Conservation (phyloP, 2,888 invertebrate genomes). For the Mamestra brassicae region DNA sequence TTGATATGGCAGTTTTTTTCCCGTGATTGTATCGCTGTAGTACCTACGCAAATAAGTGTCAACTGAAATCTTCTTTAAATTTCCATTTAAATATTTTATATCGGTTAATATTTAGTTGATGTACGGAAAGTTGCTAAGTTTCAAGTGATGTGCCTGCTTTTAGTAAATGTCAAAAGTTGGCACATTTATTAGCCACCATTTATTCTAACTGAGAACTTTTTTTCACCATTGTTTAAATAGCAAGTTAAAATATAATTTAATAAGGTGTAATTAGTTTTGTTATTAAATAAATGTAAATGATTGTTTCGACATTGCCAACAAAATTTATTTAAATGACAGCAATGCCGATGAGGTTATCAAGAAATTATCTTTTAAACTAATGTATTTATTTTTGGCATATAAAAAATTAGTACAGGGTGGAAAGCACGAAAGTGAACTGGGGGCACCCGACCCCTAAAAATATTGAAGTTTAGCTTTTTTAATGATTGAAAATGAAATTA, state of each 20-base stretch:
- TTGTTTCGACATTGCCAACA: conserved; percentile 4
- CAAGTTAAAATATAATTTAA: conserved; percentile 20
- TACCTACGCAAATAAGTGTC: conserved; percentile 11
- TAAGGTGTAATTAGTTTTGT: background rate
- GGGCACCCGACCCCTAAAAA: background rate
- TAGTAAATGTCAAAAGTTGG: conserved; percentile 17
- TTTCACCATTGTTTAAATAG: conserved; percentile 20
- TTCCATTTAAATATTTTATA: conserved; percentile 40
- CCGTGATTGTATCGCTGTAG: conserved; percentile 6
- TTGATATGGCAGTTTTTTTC: conserved; percentile 24
- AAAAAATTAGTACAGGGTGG: background rate
- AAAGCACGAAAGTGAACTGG: background rate
- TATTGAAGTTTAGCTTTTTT: background rate
- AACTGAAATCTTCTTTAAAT: conserved; percentile 34
- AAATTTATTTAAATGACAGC: background rate
- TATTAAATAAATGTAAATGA: conserved; percentile 5
- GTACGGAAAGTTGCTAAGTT: conserved; percentile 28
- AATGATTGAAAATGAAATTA: background rate
- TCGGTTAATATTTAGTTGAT: conserved; percentile 41
- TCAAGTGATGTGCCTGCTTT: conserved; percentile 12
- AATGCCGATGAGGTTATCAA: conserved; percentile 1
- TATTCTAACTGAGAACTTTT: conserved; percentile 7
- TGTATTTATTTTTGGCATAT: background rate
- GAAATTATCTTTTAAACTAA: conserved; percentile 24
- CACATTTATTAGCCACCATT: conserved; percentile 1